phyloP scores from a whole-genome alignment of 2,113 vertebrate genomes.

The Cinclus cinclus region DNA sequence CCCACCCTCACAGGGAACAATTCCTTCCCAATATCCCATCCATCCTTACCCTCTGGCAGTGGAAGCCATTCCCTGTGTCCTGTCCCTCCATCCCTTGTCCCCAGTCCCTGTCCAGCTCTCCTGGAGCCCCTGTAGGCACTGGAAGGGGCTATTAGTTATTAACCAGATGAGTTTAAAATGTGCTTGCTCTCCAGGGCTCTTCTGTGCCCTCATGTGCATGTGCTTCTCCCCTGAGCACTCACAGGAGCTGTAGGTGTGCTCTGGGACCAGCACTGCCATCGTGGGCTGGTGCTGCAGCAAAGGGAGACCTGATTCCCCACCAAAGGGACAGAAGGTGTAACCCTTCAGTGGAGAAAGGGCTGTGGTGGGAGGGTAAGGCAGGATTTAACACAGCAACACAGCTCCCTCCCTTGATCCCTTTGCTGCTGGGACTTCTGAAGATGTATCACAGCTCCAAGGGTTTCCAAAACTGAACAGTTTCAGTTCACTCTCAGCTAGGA shows the following conservation, averaged over 20 bases:
- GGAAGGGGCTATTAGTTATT: background rate
- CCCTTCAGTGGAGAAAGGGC: background rate
- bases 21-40: fast-evolving
- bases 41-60: fast-evolving
- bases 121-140: background rate
- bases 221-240: background rate
- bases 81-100: background rate
- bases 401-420: background rate
- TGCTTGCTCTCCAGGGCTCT: background rate
- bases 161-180: background rate
- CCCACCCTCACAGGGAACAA: fast-evolving
- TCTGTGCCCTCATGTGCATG: fast-evolving
- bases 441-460: background rate
- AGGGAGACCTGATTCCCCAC: no score
- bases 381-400: background rate
- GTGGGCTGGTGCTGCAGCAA: background rate
- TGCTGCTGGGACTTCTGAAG: background rate
- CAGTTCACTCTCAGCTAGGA: background rate
- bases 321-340: background rate
- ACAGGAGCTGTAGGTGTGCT: background rate
- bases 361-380: background rate
- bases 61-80: background rate
- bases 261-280: fast-evolving
- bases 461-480: background rate
- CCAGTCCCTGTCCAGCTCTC: background rate